Base-by-base conservation (phyloP, 2,888 invertebrate genomes). In the Drosophila siamana region DNA sequence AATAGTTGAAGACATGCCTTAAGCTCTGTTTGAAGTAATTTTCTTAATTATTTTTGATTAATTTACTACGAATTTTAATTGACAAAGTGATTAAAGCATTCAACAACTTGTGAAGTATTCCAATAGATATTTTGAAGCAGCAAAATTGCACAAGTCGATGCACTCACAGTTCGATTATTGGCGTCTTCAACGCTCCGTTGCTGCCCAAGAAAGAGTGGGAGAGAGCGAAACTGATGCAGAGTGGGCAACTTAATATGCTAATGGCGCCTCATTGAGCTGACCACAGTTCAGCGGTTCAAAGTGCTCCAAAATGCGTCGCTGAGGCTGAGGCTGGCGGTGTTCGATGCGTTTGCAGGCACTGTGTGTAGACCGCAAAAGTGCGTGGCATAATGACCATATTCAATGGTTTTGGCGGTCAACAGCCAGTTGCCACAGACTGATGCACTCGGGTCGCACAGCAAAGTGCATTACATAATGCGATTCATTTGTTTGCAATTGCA, bases 381-480 rank as follows among this genome's bases (percentile, higher is more conserved):
- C 69, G 70, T 83, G 77, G 73, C 67, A 71, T 81, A 71, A 80
- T 83, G 84, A 66, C 65, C 59, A 71, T 80, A 80, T 74, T 80
- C 74, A 67, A 68, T 69, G 80, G 66, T 41, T 69, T 52, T 41
- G 65, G 74, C 22, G 86, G 80, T 76, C 71, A 46, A 16, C 61
- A 65, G 59, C 19, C 64, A 43, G 43, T 63, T 28, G 62, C 72
- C 76, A 40, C 73, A 63, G 63, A 60, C 57, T 60, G 67, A 48
- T 78, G 63, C 73, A 67, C 41, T 59, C 36, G 11, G 7, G 26
- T 6, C 26, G 11, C 71, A 24, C 33, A 48, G 33, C 57, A 70
- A 54, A 50, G 28, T 56, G 76, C 36, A 59, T 75, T 75, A 70
- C 55, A 75, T 75, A 69, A 69, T 74, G 54, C 55, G 46, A 62